Percentiles rank a stretch among this genome's conserved stretches.
phyloP scores from a whole-genome alignment of 2,113 vertebrate species.

The Pseudopodoces humilis region DNA sequence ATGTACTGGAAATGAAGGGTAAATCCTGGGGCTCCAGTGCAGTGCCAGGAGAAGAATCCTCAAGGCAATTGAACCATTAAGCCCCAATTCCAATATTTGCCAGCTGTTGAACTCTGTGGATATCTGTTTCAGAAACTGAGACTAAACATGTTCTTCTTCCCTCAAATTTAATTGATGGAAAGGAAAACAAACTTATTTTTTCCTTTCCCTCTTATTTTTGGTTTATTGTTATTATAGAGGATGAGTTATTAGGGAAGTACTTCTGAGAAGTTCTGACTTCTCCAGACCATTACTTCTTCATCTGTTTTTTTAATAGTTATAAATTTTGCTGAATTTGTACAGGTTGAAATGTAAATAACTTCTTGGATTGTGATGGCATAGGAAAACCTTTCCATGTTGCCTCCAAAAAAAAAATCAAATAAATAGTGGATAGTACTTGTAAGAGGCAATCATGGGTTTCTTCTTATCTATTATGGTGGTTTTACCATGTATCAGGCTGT shows the following conservation, averaged over 20 bases:
- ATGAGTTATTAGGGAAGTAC: background rate
- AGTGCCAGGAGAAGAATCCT: background rate
- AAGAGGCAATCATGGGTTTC: background rate
- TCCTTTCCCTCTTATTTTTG: background rate
- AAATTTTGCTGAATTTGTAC: background rate
- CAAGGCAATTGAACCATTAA: background rate
- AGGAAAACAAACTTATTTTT: background rate
- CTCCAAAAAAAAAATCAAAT: background rate
- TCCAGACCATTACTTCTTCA: background rate
- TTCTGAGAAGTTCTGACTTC: background rate
- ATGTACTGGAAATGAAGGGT: background rate
- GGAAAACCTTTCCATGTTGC: background rate
- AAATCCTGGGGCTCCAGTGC: background rate
- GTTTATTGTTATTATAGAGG: background rate
- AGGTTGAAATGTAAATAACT: background rate
- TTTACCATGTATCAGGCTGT: background rate
- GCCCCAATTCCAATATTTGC: accelerated
- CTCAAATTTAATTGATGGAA: background rate
- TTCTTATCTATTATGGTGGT: background rate
- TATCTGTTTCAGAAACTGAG: background rate
- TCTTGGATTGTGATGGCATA: background rate
- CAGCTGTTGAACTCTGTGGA: background rate
- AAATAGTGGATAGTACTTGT: background rate
- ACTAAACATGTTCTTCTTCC: background rate
- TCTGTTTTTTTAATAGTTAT: background rate